Evolutionary conservation across 2,888 invertebrate genomes (phyloP).

Genomic region (Cenopis cana): DNA sequence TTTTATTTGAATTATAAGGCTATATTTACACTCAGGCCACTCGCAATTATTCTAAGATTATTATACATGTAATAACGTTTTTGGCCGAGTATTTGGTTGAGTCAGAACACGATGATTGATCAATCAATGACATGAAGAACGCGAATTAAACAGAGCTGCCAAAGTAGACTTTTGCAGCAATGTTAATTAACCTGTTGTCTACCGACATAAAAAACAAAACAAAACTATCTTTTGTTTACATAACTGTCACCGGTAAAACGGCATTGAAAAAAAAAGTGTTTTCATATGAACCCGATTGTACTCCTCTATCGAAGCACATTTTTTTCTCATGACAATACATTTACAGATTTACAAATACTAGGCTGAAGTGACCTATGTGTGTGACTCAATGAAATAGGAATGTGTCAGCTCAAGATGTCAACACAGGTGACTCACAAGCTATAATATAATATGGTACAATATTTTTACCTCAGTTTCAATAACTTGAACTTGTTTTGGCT

Average conservation of each 20-base stretch:
- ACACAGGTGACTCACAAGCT: not conserved
- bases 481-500: not conserved
- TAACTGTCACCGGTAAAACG: too few species aligned
- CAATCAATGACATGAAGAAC: not conserved
- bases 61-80: slow-evolving; percentile 6
- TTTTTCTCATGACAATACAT: not conserved
- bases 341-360: not conserved
- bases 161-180: not conserved
- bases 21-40: slow-evolving; percentile 32
- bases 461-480: not conserved
- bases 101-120: too few species aligned
- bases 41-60: not conserved
- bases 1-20: slow-evolving; percentile 15
- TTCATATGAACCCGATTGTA: not conserved
- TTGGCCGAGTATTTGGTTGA: slow-evolving; percentile 10
- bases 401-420: not conserved
- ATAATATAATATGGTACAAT: not conserved
- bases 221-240: too few species aligned
- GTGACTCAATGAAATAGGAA: not conserved
- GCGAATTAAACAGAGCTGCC: not conserved
- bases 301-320: not conserved
- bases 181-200: too few species aligned
- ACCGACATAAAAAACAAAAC: too few species aligned
- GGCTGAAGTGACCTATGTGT: not conserved
- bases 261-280: not conserved